Conservation (phyloP, 2,888 invertebrate genomes). For the Ophion ellenae region DNA sequence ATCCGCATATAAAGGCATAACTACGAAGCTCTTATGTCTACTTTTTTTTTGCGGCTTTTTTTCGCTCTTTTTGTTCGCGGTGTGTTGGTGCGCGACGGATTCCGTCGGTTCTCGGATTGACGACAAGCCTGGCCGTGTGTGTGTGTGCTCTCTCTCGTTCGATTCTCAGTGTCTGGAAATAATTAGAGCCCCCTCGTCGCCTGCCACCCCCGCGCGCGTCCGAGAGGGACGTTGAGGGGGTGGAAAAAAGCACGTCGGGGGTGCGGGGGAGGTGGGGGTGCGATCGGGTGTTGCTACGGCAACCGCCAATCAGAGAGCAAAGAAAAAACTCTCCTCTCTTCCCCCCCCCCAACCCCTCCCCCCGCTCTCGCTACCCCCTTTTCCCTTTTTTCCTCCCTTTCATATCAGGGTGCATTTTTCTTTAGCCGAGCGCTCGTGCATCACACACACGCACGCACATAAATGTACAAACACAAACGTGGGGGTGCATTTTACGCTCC, state of each 20-base stretch:
- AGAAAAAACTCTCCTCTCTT: slow-evolving; percentile 81
- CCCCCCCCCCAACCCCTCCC: not conserved
- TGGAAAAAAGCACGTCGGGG: slow-evolving; percentile 39
- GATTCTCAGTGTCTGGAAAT: slow-evolving; percentile 84
- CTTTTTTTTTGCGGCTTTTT: not conserved
- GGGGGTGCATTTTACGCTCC: slow-evolving; percentile 51
- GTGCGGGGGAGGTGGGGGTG: slow-evolving; percentile 60
- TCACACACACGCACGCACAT: slow-evolving; percentile 58
- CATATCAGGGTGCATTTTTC: slow-evolving; percentile 65
- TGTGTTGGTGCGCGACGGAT: slow-evolving; percentile 15
- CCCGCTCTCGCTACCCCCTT: not conserved
- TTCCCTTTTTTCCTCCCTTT: slow-evolving; percentile 47
- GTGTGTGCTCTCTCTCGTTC: slow-evolving; percentile 78
- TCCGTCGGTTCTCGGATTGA: slow-evolving; percentile 31
- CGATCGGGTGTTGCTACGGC: slow-evolving; percentile 83
- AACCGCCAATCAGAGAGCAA: slow-evolving; percentile 84
- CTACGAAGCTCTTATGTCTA: slow-evolving; percentile 44
- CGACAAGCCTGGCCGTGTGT: not conserved
- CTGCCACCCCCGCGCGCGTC: slow-evolving; percentile 58
- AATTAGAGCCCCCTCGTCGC: slow-evolving; percentile 80
- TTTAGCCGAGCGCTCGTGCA: slow-evolving; percentile 64
- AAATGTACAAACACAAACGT: slow-evolving; percentile 48
- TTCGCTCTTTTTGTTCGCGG: slow-evolving; percentile 1
- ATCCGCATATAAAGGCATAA: slow-evolving; percentile 27
- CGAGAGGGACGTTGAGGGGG: slow-evolving; percentile 22